A percentile compares a stretch with the other conserved stretches of the same genome.
These are phyloP conservation scores for Euwallacea similis DNA, from an alignment of 1,140 invertebrate genomes.

Conservation along the genomic window DNA sequence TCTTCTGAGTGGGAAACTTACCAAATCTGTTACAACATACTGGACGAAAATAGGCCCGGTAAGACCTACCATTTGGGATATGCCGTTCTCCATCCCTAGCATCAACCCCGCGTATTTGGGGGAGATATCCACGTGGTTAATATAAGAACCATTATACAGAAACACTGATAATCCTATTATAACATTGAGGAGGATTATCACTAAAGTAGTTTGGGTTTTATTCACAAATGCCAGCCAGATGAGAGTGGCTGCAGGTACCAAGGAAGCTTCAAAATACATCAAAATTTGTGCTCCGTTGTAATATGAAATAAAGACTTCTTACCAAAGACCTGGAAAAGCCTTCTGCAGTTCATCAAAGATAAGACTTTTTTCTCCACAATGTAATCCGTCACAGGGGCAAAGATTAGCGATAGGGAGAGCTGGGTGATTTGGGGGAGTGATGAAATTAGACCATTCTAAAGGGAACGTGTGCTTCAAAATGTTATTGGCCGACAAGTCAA, in stretches of 20 bases:
- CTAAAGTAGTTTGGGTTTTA: constrained; percentile 22
- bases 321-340: constrained; percentile 68
- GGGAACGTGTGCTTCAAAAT: not conserved
- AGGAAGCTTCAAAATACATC: constrained; percentile 17
- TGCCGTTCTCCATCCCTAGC: constrained; percentile 32
- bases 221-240: constrained; percentile 28
- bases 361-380: constrained; percentile 60
- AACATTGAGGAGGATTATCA: constrained; percentile 26
- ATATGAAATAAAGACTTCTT: constrained; percentile 29
- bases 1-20: constrained; percentile 5
- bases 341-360: constrained; percentile 60
- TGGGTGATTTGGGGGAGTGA: constrained; percentile 78
- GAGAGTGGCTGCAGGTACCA: constrained; percentile 19
- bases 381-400: constrained; percentile 66
- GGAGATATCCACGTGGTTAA: constrained; percentile 34
- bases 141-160: constrained; percentile 23
- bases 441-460: constrained; percentile 72
- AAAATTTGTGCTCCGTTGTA: too few relatives aligned
- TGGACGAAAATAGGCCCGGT: constrained; percentile 34
- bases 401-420: constrained; percentile 67
- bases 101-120: constrained; percentile 32
- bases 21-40: constrained; percentile 31
- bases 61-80: constrained; percentile 24
- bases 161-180: constrained; percentile 24
- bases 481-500: not conserved